phyloP scores from a whole-genome alignment of 2,888 invertebrate genomes.

The Macaria notata region DNA sequence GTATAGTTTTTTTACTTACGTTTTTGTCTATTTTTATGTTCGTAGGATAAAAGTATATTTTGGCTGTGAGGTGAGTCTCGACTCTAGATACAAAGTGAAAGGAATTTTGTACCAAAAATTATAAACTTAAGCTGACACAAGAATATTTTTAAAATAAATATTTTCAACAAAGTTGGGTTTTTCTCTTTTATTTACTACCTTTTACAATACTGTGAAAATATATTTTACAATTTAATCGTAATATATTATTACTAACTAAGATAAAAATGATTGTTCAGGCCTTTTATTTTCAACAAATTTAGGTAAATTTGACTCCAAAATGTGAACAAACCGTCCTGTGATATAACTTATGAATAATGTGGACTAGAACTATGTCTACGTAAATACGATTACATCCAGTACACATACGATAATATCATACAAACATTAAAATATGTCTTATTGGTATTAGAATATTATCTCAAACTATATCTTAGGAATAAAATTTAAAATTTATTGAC shows the following conservation, averaged over 20 bases:
- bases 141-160: constrained; percentile 51
- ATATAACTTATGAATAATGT: constrained; percentile 29
- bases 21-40: constrained; percentile 23
- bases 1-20: constrained; percentile 31
- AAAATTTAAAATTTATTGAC: background rate
- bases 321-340: too few relatives aligned
- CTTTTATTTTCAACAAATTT: too few relatives aligned
- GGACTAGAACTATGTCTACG: constrained; percentile 47
- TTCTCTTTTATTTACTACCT: constrained; percentile 27
- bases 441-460: constrained; percentile 33
- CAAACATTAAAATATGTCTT: constrained; percentile 41
- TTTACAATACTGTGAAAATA: constrained; percentile 30
- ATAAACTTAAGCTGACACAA: constrained; percentile 41
- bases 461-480: constrained; percentile 19
- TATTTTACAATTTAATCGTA: constrained; percentile 24
- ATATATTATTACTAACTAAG: constrained; percentile 2
- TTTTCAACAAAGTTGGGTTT: constrained; percentile 29
- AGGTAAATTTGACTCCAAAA: too few relatives aligned
- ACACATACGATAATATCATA: constrained; percentile 31
- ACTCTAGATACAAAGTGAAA: constrained; percentile 44
- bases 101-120: constrained; percentile 56
- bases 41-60: constrained; percentile 44
- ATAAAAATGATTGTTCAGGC: constrained; percentile 1
- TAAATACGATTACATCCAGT: constrained; percentile 43
- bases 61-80: constrained; percentile 68